These are phyloP conservation scores for Drosophila seguyi DNA, from an alignment of 1,140 invertebrate species.

Conservation along the genomic window DNA sequence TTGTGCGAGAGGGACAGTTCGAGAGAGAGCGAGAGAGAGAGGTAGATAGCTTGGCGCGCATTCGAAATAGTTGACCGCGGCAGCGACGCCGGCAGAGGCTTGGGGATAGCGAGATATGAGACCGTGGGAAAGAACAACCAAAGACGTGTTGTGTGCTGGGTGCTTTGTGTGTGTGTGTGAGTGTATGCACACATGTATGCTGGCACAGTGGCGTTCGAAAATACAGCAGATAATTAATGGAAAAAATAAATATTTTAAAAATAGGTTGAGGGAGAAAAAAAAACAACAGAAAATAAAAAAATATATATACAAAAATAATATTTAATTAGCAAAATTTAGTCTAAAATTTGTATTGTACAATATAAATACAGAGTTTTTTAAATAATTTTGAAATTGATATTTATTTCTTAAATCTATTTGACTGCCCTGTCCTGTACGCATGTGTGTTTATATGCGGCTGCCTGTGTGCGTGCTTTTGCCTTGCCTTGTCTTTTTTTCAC, in stretches of 20 bases:
- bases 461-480: constrained; percentile 44
- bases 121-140: constrained; percentile 85
- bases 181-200: constrained; percentile 20
- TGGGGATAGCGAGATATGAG: constrained; percentile 82
- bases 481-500: constrained; percentile 73
- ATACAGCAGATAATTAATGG: constrained; percentile 18
- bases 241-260: background rate
- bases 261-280: background rate
- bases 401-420: background rate
- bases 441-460: constrained; percentile 8
- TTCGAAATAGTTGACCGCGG: constrained; percentile 70
- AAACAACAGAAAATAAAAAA: background rate
- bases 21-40: constrained; percentile 28
- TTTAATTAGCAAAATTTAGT: background rate
- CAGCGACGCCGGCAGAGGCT: constrained; percentile 26
- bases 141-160: constrained; percentile 74
- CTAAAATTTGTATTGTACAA: background rate
- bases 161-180: constrained; percentile 37
- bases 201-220: constrained; percentile 9
- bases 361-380: background rate
- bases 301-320: background rate
- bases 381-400: too few species aligned
- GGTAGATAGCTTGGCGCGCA: constrained; percentile 65
- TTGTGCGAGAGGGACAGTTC: constrained; percentile 33
- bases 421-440: constrained; percentile 37